These are phyloP conservation scores for Cebuella pygmaea DNA, from an alignment of 2,797 vertebrate species.

Conservation along the genomic window DNA sequence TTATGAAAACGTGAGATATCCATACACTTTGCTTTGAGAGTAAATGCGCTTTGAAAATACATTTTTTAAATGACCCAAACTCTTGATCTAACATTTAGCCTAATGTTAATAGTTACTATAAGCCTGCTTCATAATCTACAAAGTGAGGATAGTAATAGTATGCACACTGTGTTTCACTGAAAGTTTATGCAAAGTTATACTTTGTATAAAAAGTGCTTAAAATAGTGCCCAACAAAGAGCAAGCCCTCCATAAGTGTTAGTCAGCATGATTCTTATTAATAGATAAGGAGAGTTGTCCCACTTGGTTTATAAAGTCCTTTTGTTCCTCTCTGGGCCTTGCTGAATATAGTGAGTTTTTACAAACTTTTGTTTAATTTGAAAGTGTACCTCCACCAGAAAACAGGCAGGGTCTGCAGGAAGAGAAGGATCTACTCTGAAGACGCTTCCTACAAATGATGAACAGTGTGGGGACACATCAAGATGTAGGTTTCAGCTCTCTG, in stretches of 20 bases:
- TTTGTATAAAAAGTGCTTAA: not conserved
- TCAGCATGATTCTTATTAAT: not conserved
- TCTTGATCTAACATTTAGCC: not conserved
- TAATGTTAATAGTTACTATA: not conserved
- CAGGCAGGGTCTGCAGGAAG: not conserved
- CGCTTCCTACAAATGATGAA: not conserved
- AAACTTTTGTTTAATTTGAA: constrained; percentile 31
- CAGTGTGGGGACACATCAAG: not conserved
- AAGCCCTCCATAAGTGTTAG: not conserved
- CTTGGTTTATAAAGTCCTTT: not conserved
- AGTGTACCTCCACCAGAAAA: not conserved
- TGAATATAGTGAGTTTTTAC: not conserved
- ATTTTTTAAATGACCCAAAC: not conserved
- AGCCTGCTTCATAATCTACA: not conserved
- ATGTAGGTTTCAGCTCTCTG: not conserved
- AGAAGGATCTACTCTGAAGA: not conserved
- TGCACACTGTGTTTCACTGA: not conserved
- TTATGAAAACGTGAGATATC: not conserved
- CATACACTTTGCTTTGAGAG: not conserved
- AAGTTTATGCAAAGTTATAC: not conserved
- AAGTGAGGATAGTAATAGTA: not conserved
- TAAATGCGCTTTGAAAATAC: constrained; percentile 17
- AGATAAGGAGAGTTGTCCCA: not conserved
- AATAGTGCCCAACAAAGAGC: not conserved
- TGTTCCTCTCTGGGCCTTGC: not conserved